Evolutionary conservation across 1,140 invertebrate genomes (phyloP), one percentile per base, ranked within the genome.

Genomic region (Tetramorium parvispinum): DNA sequence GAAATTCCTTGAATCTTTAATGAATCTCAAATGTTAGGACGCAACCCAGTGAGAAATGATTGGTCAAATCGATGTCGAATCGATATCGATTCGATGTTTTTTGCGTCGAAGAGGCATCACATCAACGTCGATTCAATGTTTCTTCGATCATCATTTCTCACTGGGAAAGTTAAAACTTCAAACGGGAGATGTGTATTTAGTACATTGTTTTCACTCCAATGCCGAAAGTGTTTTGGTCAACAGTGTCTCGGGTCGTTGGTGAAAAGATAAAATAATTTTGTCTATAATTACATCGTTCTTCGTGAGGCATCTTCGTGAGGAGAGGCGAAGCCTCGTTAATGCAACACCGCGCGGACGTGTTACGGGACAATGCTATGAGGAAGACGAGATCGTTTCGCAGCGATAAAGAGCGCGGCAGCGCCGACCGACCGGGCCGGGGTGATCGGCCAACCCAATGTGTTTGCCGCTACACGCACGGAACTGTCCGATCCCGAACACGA

Each of bases 361-460:
- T 89, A 89, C 79, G 85, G 85, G 88, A 85, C 88, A 90, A 90
- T 87, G 85, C 88, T 85, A 87, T 73, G 86, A 90, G 89, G 88
- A 90, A 90, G 89, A 90, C 76, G 86, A 90, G 89, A 90, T 90
- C 70, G 88, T 90, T 85, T 82, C 86, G 65, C 55, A 61, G 46
- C 77, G 89, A 90, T 90, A 89, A 89, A 65, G 79, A 68, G 49
- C 68, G 57, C 57, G 46, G 77, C 63, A 81, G 63, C 71, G 71
- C 51, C 40, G 24, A 27, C 55, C 73, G 21, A 21, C 53, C 40
- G 73, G 55, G 37, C 55, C 53, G 21, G 65, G 88, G 27, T 55
- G 73, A 86, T 86, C 76, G 70, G 27, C 43, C 73, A 43, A 37
- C 16, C 40, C 59, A 24, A 70, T 78, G 49, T 32, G 61, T 37